These are phyloP conservation scores for Stegostoma tigrinum DNA, from an alignment of 2,113 vertebrate genomes.

Conservation along the genomic window DNA sequence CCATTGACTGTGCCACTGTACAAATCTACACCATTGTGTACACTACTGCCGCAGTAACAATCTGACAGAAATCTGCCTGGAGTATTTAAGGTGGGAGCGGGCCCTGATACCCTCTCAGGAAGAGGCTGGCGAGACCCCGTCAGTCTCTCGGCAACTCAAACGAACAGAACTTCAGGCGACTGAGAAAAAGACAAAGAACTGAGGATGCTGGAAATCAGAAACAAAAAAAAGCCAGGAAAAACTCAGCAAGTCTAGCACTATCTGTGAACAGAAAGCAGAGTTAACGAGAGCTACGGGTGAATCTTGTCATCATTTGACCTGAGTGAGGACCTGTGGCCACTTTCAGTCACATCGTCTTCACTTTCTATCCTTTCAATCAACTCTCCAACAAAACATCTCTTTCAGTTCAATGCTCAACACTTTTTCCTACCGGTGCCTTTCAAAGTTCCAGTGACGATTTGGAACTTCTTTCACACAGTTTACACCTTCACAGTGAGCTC, in stretches of 20 bases:
- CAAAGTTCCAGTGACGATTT: not conserved
- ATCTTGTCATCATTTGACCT: not conserved
- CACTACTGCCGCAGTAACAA: not conserved
- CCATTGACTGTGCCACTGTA: not conserved
- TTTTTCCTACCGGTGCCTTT: not conserved
- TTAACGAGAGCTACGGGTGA: not conserved
- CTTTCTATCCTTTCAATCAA: not conserved
- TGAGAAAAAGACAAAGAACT: too few species aligned
- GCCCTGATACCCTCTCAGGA: not conserved
- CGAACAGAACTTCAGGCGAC: not conserved
- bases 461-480: not conserved
- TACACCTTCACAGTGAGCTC: not conserved
- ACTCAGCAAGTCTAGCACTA: too few species aligned
- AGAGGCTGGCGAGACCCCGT: not conserved
- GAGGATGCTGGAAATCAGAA: too few species aligned
- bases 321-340: not conserved
- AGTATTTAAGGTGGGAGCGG: not conserved
- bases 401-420: not conserved
- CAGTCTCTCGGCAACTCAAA: not conserved
- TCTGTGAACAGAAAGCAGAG: too few species aligned
- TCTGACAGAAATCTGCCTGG: not conserved
- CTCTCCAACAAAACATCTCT: not conserved
- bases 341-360: not conserved
- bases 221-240: too few species aligned
- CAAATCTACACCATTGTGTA: not conserved